Percentiles rank a stretch among this genome's conserved stretches.
Conservation (phyloP, 1,140 invertebrate genomes). For the Aphaenogaster floridana region DNA sequence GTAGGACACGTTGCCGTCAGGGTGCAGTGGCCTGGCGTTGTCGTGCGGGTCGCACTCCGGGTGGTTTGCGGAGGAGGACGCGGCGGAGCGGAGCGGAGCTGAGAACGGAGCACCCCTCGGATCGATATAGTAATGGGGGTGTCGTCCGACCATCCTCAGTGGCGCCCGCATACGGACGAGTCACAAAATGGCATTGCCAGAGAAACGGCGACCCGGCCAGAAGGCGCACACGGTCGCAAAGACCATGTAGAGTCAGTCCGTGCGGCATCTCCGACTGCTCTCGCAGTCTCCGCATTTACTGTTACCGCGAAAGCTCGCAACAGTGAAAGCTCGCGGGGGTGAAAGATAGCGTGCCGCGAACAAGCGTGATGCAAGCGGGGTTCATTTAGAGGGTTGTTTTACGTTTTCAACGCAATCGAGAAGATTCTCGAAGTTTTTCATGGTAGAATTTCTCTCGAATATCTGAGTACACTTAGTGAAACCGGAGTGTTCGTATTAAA, state of each 20-base stretch:
- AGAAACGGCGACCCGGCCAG: constrained; percentile 72
- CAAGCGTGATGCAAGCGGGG: not conserved
- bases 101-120: constrained; percentile 59
- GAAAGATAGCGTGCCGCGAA: constrained; percentile 39
- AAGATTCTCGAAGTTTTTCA: not conserved
- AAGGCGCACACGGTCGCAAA: constrained; percentile 58
- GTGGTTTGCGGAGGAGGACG: constrained; percentile 53
- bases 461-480: not conserved
- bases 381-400: not conserved
- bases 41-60: constrained; percentile 71
- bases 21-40: constrained; percentile 81
- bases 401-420: not conserved
- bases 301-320: constrained; percentile 24
- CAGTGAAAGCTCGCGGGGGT: not conserved
- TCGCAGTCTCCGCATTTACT: constrained; percentile 6
- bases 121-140: constrained; percentile 85
- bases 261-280: constrained; percentile 63
- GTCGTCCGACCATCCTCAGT: constrained; percentile 81
- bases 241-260: constrained; percentile 67
- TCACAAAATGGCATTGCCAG: constrained; percentile 71
- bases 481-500: not conserved
- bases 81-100: constrained; percentile 33
- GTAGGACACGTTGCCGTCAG: constrained; percentile 76
- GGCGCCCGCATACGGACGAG: constrained; percentile 79
- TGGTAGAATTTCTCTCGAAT: not conserved